Evolutionary conservation across 2,113 vertebrate genomes (phyloP).

Genomic region (Saimiri boliviensis): DNA sequence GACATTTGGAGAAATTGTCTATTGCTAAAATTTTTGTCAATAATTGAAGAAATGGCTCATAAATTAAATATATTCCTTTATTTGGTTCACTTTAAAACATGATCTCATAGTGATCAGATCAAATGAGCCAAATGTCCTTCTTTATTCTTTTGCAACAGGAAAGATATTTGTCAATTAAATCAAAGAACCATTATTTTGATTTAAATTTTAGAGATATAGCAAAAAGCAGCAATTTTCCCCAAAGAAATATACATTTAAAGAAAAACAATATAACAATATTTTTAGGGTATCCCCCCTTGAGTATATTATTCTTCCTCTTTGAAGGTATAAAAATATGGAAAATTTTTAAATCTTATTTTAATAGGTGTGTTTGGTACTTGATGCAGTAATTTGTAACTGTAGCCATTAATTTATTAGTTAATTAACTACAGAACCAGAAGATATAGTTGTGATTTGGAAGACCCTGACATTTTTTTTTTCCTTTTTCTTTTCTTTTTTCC

Average conservation of each 20-base stretch:
- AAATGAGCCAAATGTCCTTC: neutral
- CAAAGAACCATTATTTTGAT: neutral
- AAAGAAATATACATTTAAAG: neutral
- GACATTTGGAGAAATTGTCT: neutral
- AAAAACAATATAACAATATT: neutral
- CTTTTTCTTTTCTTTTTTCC: neutral
- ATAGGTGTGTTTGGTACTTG: constrained; percentile 5
- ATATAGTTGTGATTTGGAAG: constrained; percentile 26
- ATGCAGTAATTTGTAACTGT: constrained; percentile 42
- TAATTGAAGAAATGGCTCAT: neutral
- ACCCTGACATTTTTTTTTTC: neutral
- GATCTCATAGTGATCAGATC: neutral
- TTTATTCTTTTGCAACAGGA: neutral
- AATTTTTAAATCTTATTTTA: neutral
- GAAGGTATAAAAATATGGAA: neutral
- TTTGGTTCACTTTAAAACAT: neutral
- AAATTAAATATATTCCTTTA: neutral
- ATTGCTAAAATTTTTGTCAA: neutral
- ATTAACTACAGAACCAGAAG: neutral
- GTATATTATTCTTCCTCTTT: constrained; percentile 10
- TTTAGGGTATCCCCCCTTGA: neutral
- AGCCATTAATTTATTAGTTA: constrained; percentile 40
- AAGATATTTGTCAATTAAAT: neutral
- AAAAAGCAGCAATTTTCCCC: neutral
- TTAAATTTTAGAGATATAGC: neutral